Base-by-base conservation (phyloP, 2,888 invertebrate genomes). In the Heliconius aoede region DNA sequence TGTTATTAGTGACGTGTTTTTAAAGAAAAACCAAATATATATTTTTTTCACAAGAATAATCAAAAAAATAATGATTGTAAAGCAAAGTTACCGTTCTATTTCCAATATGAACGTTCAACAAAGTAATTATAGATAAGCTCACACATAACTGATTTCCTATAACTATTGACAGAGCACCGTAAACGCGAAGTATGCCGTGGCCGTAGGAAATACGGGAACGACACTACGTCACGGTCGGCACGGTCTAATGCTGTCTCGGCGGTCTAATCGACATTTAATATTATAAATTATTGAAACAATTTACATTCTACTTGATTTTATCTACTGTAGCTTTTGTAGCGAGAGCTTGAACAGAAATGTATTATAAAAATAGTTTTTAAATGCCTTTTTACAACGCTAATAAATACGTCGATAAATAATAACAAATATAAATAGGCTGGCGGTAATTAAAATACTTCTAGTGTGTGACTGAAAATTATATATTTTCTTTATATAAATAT, bases 191-290 rank as follows among this genome's bases (percentile, higher is more conserved):
- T 69, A 69, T 55, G 69, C 55, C 55, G 69, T 32, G 32, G 51
- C 55, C 55, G 55, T 69, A 69, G 51, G 55, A 69, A 55, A 55
- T 69, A 55, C 69, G 69, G 69, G 69, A 65, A 65, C 65, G 69
- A 55, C n/a, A 30, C 68, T 28, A 51, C 69, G 69, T 69, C 69
- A 69, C 69, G 69, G 30, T 18, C 15, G n/a, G 30, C 55, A 55
- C 69, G 55, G n/a, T 55, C 30, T 30, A 55, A 69, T 24, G 30
- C 69, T 55, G 30, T 30, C 30, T 7, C 51, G 4, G 30, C 30
- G 30, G 69, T 30, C 51, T 69, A 55, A 69, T 69, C 51, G 69
- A 55, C 69, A 69, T 69, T 69, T 55, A 51, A 55, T 69, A 32
- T 55, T 55, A 69, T 24, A 69, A 69, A 69, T 69, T 55, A 69